These are phyloP conservation scores for Nasonia vitripennis DNA, from an alignment of 1,140 invertebrate species.

Conservation along the genomic window DNA sequence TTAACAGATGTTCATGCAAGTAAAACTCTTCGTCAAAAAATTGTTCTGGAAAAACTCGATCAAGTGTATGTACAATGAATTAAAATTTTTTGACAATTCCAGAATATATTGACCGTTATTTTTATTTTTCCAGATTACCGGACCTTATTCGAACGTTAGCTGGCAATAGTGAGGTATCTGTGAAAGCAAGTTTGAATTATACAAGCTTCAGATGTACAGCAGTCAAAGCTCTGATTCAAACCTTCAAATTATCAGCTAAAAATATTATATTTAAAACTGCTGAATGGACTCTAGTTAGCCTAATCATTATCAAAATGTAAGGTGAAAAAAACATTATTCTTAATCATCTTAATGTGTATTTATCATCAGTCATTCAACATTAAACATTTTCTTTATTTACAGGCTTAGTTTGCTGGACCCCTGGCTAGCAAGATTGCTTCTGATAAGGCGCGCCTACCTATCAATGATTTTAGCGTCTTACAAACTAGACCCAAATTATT, in stretches of 20 bases:
- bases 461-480: constrained; percentile 73
- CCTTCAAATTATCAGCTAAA: constrained; percentile 70
- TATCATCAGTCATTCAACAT: constrained; percentile 16
- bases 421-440: constrained; percentile 62
- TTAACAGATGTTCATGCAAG: constrained; percentile 69
- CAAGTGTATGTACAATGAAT: constrained; percentile 63
- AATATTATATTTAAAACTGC: constrained; percentile 73
- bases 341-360: constrained; percentile 49
- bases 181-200: constrained; percentile 54
- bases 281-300: constrained; percentile 72
- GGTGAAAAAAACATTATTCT: constrained; percentile 52
- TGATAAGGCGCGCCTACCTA: constrained; percentile 64
- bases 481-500: constrained; percentile 70
- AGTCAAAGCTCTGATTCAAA: constrained; percentile 68
- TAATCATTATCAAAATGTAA: constrained; percentile 74
- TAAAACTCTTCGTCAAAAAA: constrained; percentile 68
- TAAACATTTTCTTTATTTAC: constrained; percentile 50
- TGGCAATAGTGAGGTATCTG: constrained; percentile 47
- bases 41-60: constrained; percentile 73
- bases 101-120: background rate
- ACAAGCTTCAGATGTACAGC: constrained; percentile 56
- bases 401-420: constrained; percentile 70
- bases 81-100: constrained; percentile 1
- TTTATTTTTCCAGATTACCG: constrained; percentile 65
- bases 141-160: constrained; percentile 68